These are phyloP conservation scores for Candidula unifasciata DNA, from an alignment of 2,888 invertebrate species.

Conservation along the genomic window DNA sequence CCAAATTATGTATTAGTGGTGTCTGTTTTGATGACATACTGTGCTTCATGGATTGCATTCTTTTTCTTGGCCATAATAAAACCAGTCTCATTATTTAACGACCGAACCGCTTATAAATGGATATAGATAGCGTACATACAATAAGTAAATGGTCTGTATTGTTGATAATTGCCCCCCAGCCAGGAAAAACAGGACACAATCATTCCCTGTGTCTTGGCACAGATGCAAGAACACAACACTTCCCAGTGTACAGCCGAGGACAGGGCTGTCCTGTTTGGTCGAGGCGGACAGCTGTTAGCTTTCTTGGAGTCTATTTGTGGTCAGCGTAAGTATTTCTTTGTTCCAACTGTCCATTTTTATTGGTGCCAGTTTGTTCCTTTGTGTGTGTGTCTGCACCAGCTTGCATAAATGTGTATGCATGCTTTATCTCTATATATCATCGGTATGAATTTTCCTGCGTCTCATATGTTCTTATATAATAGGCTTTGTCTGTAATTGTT, in stretches of 20 bases:
- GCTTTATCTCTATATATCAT: neutral
- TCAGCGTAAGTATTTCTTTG: slow-evolving; percentile 40
- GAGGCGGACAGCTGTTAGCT: slow-evolving; percentile 48
- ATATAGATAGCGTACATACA: too few relatives aligned
- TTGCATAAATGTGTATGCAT: neutral
- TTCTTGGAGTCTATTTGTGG: slow-evolving; percentile 51
- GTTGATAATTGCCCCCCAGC: slow-evolving; percentile 9
- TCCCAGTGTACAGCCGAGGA: slow-evolving; percentile 43
- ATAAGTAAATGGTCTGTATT: too few relatives aligned
- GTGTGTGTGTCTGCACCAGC: slow-evolving; percentile 22
- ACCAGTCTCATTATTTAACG: too few relatives aligned
- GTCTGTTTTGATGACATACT: too few relatives aligned
- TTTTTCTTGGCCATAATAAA: too few relatives aligned
- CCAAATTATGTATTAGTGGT: too few relatives aligned
- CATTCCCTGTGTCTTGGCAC: slow-evolving; percentile 49
- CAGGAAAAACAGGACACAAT: slow-evolving; percentile 45
- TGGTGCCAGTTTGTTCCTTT: neutral
- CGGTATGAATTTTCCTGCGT: neutral
- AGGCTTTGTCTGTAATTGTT: too few relatives aligned
- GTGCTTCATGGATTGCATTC: too few relatives aligned
- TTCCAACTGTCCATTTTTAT: neutral
- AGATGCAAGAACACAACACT: slow-evolving; percentile 50
- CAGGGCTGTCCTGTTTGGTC: slow-evolving; percentile 24
- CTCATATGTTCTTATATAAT: neutral
- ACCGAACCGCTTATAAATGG: too few relatives aligned